Evolutionary conservation across 2,113 vertebrate species (phyloP), one percentile per base, ranked within the genome.

Genomic region (Leptobrachium ailaonicum): DNA sequence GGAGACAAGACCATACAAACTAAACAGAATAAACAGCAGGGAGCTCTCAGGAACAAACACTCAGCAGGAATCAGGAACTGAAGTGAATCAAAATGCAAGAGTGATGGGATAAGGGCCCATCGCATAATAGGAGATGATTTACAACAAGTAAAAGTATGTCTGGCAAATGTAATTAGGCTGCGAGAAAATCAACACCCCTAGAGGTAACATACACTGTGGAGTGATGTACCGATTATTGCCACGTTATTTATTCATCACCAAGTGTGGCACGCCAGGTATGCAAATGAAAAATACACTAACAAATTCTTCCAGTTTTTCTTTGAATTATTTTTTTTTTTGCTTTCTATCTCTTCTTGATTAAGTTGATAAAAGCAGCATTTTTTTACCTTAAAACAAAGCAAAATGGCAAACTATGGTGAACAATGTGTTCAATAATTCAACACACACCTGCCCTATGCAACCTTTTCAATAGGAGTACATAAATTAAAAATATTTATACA

Each of bases 121-220:
- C 20, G 20, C 20, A 32, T n/a, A n/a, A n/a, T n/a, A n/a, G 86
- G 88, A 69, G 54, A 89, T 87, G 87, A 88, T 85, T 92, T 91
- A 88, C 89, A 84, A 87, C 85, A 88, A 86, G 87, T 90, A 91
- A 88, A 91, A 89, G 89, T 88, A 82, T 88, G 89, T 87, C 87
- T 88, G 90, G 88, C 89, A 87, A 85, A 87, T 92, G 86, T 90
- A 91, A 93, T 93, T 94, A 92, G 90, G 92, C 86, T 85, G 85
- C 87, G 91, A 91, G 86, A 88, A 91, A 89, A 92, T 88, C 88
- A 91, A 91, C 92, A 90, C 88, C 86, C 87, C 84, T 79, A 89
- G 91, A 92, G 92, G 85, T 90, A 89, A 90, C 87, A 79, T 86
- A 92, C 87, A 88, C 88, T 86, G 82, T 87, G 88, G 89, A 88